Evolutionary conservation across 2,797 vertebrate genomes (phyloP).

Genomic region (Crax fasciolata): DNA sequence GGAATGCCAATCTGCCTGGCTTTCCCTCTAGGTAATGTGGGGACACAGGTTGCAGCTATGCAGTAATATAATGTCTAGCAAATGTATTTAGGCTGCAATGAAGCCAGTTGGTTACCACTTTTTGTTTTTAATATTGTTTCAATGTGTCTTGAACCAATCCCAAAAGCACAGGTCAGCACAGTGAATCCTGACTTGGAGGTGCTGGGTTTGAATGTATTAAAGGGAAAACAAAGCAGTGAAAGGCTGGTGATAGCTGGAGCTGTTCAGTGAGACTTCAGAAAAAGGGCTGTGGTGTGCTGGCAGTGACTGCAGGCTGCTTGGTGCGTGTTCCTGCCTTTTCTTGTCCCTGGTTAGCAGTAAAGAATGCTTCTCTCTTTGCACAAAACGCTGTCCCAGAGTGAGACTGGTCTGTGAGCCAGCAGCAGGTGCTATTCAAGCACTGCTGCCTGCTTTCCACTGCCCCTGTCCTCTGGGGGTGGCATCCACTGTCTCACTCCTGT

Average conservation of each 20-base stretch:
- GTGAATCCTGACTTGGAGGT: background rate
- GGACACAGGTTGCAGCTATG: background rate
- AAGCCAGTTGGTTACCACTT: background rate
- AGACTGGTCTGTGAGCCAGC: background rate
- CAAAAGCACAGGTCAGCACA: background rate
- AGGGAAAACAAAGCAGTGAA: background rate
- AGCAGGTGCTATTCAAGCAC: background rate
- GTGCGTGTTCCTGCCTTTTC: background rate
- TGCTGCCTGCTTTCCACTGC: background rate
- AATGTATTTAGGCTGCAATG: background rate
- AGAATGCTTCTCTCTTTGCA: background rate
- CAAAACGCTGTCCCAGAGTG: background rate
- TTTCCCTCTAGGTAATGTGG: background rate
- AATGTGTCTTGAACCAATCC: background rate
- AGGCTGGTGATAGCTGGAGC: background rate
- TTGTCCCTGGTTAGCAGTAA: background rate
- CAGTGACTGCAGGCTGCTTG: background rate
- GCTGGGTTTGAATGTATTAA: background rate
- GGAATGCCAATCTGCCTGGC: background rate
- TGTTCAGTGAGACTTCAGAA: background rate
- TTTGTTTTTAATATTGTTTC: background rate
- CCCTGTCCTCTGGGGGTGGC: background rate
- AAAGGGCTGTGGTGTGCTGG: background rate
- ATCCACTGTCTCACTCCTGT: background rate
- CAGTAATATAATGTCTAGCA: background rate